Evolutionary conservation across 2,113 vertebrate genomes (phyloP), one percentile per base, ranked within the genome.

Genomic region (Dipodomys merriami): DNA sequence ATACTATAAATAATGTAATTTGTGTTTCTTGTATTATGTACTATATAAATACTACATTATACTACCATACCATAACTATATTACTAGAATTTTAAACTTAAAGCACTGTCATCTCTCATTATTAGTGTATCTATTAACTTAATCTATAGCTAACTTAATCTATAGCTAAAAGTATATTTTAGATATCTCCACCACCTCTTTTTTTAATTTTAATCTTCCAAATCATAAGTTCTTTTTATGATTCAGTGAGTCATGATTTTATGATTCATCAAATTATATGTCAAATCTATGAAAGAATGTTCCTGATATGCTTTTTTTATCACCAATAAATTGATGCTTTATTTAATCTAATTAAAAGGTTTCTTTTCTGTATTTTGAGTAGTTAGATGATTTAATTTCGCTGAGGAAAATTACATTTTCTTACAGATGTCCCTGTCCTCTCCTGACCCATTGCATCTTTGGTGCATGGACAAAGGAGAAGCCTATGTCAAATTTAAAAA

Each of bases 181-280:
- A 57, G n/a, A 72, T 27, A 72, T 90, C 25, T 81, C 64, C 7
- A 67, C 60, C 57, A 83, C 86, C 64, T 73, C 49, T 62, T 93
- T 89, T 89, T 81, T 67, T 23, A 93, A 80, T 27, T 22, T 18
- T 15, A 73, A 16, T 86, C 64, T 86, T 91, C 80, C 73, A 92
- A 86, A 78, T 94, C 33, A 89, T 57, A 72, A 83, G 77, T 60
- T 89, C 64, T 92, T 92, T 94, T 91, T 84, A 85, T 95, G 79
- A 88, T 88, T 88, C 80, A 92, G 13, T 95, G 89, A 96, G 72
- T 93, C 57, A 95, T 74, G 44, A 84, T 93, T 91, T 85, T 93
- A 93, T 95, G 78, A 94, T 83, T 95, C 91, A 95, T 92, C 20
- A 30, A 83, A 94, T 73, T 73, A 69, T 73, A 69, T 94, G 57